These are phyloP conservation scores for Zosterops borbonicus DNA, from an alignment of 2,113 vertebrate genomes.

Conservation along the genomic window DNA sequence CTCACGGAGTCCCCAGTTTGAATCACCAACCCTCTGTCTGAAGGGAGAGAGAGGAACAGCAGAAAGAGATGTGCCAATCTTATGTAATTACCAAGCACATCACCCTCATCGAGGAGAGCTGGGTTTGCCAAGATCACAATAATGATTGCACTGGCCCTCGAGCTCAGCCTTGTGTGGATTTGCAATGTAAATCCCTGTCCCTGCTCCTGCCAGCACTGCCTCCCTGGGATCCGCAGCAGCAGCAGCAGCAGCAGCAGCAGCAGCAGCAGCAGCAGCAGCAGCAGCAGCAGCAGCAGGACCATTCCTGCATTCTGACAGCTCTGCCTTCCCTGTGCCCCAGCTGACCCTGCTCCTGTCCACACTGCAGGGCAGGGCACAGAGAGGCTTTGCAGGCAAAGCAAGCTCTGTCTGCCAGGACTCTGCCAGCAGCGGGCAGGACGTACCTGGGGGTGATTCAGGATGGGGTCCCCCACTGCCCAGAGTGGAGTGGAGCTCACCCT, in stretches of 20 bases:
- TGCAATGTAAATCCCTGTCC: not conserved
- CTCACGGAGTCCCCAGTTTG: not conserved
- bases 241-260: not conserved
- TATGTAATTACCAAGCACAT: not conserved
- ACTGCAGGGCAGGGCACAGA: not conserved
- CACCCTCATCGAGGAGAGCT: not conserved
- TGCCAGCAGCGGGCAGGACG: rapidly evolving
- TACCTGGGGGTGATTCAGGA: not conserved
- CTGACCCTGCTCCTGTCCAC: not conserved
- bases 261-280: not conserved
- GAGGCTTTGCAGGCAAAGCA: not conserved
- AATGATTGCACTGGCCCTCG: not conserved
- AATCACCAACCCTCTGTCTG: not conserved
- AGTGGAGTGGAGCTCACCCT: not conserved
- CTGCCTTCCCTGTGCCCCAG: not conserved
- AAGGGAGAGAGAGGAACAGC: not conserved
- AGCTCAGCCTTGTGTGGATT: not conserved
- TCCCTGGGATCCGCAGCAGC: not conserved
- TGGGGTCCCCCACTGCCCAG: not conserved
- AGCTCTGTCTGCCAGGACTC: not conserved
- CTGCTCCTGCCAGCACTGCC: not conserved
- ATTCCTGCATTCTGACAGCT: not conserved
- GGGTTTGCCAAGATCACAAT: not conserved
- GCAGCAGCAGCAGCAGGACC: not conserved
- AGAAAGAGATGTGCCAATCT: not conserved